A percentile compares a stretch with the other conserved stretches of the same genome.
phyloP scores from a whole-genome alignment of 2,113 vertebrate species.

The Cyphomyrus plagiostoma region DNA sequence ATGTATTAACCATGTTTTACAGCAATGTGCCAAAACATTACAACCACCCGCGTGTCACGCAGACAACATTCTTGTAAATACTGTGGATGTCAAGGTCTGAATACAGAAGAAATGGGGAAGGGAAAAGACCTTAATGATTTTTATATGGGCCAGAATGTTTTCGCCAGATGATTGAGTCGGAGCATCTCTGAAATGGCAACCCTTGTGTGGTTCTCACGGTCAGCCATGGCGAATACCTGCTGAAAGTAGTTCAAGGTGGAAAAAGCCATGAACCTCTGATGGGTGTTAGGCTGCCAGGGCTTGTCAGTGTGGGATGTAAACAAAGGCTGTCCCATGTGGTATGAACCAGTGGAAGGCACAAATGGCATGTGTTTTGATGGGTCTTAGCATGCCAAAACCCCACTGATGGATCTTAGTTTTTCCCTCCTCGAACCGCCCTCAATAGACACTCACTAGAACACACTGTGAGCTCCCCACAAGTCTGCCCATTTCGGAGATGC shows the following conservation, averaged over 20 bases:
- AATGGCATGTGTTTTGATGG: neutral
- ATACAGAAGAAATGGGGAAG: neutral
- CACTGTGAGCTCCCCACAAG: neutral
- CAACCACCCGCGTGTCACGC: too few species aligned
- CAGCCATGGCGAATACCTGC: neutral
- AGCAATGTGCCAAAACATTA: neutral
- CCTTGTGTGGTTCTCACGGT: neutral
- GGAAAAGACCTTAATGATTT: neutral
- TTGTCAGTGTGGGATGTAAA: neutral
- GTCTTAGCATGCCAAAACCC: neutral
- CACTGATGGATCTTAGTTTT: neutral
- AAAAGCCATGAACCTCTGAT: neutral
- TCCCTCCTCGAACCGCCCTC: neutral
- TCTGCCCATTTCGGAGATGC: neutral
- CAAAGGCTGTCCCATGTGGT: neutral
- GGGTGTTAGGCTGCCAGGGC: neutral
- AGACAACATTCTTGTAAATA: neutral
- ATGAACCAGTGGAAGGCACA: neutral
- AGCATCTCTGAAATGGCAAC: neutral
- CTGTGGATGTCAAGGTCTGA: neutral
- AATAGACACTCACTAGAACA: neutral
- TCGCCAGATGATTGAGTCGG: neutral
- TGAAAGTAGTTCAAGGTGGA: neutral
- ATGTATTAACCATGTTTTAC: neutral
- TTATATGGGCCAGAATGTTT: neutral